phyloP scores from a whole-genome alignment of 2,113 vertebrate species.

The Scopus umbretta region DNA sequence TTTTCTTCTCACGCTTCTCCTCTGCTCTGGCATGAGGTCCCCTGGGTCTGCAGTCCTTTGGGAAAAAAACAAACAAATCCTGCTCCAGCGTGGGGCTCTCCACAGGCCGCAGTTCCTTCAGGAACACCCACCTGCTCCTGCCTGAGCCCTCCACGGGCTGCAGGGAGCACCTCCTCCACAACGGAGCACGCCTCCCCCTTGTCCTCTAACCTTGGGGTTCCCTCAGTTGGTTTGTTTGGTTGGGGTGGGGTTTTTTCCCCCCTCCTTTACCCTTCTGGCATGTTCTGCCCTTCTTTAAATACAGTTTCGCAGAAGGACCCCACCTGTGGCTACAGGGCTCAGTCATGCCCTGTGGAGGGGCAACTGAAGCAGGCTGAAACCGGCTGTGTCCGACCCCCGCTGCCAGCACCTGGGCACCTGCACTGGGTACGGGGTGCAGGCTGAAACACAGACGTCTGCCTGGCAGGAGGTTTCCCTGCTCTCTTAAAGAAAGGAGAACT shows the following conservation, averaged over 20 bases:
- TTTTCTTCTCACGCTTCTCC: neutral
- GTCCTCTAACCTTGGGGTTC: accelerated
- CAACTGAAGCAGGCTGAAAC: too few relatives aligned
- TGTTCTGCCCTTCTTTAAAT: neutral
- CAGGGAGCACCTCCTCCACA: neutral
- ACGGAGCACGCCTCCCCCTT: accelerated
- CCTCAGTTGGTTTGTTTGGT: neutral
- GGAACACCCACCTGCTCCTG: neutral
- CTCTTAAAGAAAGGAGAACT: neutral
- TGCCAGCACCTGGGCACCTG: neutral
- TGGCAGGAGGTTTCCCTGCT: neutral
- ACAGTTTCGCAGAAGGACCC: neutral
- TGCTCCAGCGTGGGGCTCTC: neutral
- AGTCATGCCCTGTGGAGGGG: neutral
- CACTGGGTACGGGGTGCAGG: accelerated
- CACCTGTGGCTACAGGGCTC: too few relatives aligned
- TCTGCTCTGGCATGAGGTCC: neutral
- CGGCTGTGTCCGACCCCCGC: too few relatives aligned
- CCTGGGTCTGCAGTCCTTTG: neutral
- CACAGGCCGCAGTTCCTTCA: neutral
- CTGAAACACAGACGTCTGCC: accelerated
- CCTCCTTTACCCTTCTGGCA: neutral
- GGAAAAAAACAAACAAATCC: neutral
- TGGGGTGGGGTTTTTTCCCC: neutral
- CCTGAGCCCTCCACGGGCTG: neutral